A percentile compares a stretch with the other conserved stretches of the same genome.
Evolutionary conservation across 2,888 invertebrate genomes (phyloP).

Genomic region (Acanthosepion pharaonis): DNA sequence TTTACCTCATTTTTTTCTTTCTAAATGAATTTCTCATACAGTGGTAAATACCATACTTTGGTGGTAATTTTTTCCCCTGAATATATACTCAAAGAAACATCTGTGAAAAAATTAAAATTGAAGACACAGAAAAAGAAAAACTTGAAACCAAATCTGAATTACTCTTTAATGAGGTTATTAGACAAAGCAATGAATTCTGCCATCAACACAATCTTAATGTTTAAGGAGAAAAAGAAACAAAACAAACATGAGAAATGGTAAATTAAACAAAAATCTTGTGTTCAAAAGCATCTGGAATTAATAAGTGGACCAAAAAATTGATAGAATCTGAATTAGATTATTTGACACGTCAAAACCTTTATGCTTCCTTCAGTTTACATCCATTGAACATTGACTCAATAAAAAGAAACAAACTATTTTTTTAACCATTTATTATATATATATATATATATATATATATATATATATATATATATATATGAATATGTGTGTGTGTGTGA

Average conservation of each 20-base stretch:
- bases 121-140: not conserved
- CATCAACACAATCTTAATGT: not conserved
- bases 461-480: too few relatives aligned
- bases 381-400: too few relatives aligned
- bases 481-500: too few relatives aligned
- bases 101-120: not conserved
- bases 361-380: not conserved
- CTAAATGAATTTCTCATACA: too few relatives aligned
- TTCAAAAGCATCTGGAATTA: not conserved
- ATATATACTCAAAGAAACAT: not conserved
- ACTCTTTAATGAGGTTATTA: conserved; percentile 21
- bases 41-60: too few relatives aligned
- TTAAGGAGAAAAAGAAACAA: not conserved
- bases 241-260: not conserved
- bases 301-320: not conserved
- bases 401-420: too few relatives aligned
- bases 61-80: too few relatives aligned
- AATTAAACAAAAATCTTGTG: not conserved
- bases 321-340: not conserved
- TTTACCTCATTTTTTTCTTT: too few relatives aligned
- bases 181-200: not conserved
- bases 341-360: not conserved
- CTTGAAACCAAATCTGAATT: not conserved
- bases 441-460: too few relatives aligned
- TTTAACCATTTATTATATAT: too few relatives aligned